Conservation (phyloP, 2,888 invertebrate species). For the Lochmaea capreae region DNA sequence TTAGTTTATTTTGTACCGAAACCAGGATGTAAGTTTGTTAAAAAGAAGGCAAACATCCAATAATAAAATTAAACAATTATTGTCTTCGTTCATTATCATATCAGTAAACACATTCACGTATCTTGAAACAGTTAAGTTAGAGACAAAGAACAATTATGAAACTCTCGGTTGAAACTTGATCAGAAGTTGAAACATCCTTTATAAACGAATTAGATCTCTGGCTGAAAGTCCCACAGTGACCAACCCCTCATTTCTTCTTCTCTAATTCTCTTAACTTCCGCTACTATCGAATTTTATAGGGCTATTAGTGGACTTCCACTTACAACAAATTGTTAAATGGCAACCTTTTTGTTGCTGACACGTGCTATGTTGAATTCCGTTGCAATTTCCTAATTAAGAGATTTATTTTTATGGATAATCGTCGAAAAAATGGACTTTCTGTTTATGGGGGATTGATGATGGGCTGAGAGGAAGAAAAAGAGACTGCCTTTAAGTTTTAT, state of each 20-base stretch:
- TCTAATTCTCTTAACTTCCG: slow-evolving; percentile 39
- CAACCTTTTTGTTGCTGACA: slow-evolving; percentile 39
- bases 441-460: neutral
- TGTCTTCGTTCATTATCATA: too few relatives aligned
- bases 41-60: too few relatives aligned
- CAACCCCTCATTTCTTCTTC: slow-evolving; percentile 30
- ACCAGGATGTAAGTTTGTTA: too few relatives aligned
- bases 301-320: slow-evolving; percentile 41
- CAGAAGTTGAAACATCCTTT: slow-evolving; percentile 25
- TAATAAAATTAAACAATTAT: too few relatives aligned
- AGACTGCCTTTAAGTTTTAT: too few relatives aligned
- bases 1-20: too few relatives aligned
- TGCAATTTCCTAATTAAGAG: slow-evolving; percentile 23
- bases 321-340: slow-evolving; percentile 40
- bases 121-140: neutral
- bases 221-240: slow-evolving; percentile 29
- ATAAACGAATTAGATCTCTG: slow-evolving; percentile 27
- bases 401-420: slow-evolving; percentile 21
- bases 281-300: slow-evolving; percentile 36
- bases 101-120: neutral
- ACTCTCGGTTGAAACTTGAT: slow-evolving; percentile 27
- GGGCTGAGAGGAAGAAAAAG: too few relatives aligned
- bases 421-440: neutral
- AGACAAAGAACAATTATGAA: slow-evolving; percentile 22
- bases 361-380: slow-evolving; percentile 29